phyloP scores from a whole-genome alignment of 2,113 vertebrate genomes.

The Ardeotis arabs region DNA sequence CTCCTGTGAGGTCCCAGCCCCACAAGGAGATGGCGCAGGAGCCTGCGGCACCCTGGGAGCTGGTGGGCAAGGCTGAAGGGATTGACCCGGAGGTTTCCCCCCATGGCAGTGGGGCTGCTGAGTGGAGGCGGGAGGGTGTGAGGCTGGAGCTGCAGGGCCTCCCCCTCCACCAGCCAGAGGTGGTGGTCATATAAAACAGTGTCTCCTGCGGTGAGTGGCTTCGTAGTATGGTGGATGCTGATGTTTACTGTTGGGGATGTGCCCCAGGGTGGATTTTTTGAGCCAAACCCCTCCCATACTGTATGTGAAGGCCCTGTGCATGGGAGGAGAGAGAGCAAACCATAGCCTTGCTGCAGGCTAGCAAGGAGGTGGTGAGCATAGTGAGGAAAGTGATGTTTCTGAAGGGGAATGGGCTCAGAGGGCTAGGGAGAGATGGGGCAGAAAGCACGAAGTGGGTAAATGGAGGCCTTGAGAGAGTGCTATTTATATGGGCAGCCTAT shows the following conservation, averaged over 20 bases:
- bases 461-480: background rate
- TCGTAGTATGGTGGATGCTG: background rate
- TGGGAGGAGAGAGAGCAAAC: background rate
- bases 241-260: background rate
- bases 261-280: background rate
- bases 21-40: background rate
- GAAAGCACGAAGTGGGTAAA: background rate
- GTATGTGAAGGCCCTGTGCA: background rate
- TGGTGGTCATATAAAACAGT: background rate
- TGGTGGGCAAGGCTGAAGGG: background rate
- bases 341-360: background rate
- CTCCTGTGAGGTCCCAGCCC: background rate
- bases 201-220: fast-evolving
- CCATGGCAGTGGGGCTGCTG: background rate
- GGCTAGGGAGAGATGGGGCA: background rate
- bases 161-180: fast-evolving
- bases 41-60: background rate
- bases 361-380: background rate
- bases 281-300: background rate
- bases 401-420: background rate
- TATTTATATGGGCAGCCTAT: background rate
- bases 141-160: fast-evolving
- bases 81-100: fast-evolving
- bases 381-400: background rate
- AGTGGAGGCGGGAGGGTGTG: background rate